Conservation (phyloP, 2,797 vertebrate genomes). For the Pseudotriccus pelzelni region DNA sequence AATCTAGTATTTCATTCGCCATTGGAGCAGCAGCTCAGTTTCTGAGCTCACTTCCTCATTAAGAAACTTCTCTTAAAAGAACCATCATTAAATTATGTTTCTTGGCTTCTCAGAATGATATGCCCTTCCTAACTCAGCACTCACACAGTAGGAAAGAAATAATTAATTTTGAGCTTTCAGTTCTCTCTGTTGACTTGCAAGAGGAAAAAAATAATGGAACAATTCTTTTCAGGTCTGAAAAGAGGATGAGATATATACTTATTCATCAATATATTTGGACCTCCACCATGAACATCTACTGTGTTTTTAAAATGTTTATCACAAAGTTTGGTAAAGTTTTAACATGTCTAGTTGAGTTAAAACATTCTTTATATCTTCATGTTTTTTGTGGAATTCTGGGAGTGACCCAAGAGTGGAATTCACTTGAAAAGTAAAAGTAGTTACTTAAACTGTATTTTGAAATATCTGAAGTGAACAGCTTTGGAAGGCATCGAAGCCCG, state of each 20-base stretch:
- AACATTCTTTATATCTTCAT: neutral
- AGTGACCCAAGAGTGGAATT: neutral
- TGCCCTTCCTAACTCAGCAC: neutral
- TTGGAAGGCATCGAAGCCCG: neutral
- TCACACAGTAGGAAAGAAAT: neutral
- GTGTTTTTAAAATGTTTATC: neutral
- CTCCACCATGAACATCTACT: neutral
- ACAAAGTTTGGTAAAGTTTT: neutral
- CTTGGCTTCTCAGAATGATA: neutral
- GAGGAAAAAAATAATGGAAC: neutral
- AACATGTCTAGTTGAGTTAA: neutral
- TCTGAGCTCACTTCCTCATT: constrained; percentile 8
- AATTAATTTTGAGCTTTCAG: neutral
- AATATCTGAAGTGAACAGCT: neutral
- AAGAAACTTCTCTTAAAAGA: constrained; percentile 4
- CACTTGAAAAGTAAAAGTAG: neutral
- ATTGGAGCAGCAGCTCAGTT: neutral
- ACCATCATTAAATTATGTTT: neutral
- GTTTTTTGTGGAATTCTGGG: neutral
- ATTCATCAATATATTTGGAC: neutral
- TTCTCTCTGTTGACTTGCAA: neutral
- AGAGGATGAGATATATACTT: neutral
- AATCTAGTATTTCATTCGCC: neutral
- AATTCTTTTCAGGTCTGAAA: neutral
- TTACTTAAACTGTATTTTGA: neutral